These are phyloP conservation scores for Gymnosoma rotundatum DNA, from an alignment of 2,888 invertebrate species.

Conservation along the genomic window DNA sequence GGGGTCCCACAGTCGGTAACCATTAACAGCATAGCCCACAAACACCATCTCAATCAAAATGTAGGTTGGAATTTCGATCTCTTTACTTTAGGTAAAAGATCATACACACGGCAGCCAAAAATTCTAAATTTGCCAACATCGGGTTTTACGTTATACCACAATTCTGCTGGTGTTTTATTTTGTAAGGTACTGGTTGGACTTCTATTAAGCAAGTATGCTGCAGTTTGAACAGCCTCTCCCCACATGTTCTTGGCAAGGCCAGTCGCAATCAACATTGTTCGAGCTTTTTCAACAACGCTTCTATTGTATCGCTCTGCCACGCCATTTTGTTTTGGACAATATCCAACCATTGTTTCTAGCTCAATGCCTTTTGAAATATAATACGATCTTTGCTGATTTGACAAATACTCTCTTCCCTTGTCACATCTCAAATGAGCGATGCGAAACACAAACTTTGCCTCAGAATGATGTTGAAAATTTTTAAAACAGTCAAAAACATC, in stretches of 20 bases:
- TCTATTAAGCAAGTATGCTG: slow-evolving; percentile 15
- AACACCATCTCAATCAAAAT: not conserved
- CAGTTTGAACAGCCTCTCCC: slow-evolving; percentile 42
- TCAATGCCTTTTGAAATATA: slow-evolving; percentile 7
- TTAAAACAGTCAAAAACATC: slow-evolving; percentile 59
- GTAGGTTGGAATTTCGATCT: slow-evolving; percentile 17
- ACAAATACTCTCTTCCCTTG: not conserved
- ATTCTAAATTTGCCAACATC: slow-evolving; percentile 63
- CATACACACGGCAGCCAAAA: slow-evolving; percentile 71
- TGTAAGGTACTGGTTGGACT: not conserved
- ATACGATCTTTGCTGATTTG: slow-evolving; percentile 1
- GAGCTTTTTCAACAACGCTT: slow-evolving; percentile 51
- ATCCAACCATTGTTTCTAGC: slow-evolving; percentile 61
- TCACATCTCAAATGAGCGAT: slow-evolving; percentile 21
- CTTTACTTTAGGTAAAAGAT: slow-evolving; percentile 45
- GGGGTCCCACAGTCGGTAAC: not conserved
- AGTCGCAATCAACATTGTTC: slow-evolving; percentile 49
- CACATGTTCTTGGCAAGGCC: slow-evolving; percentile 55
- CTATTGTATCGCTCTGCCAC: slow-evolving; percentile 55
- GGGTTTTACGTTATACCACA: slow-evolving; percentile 61
- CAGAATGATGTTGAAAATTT: slow-evolving; percentile 27
- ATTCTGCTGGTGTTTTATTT: slow-evolving; percentile 50
- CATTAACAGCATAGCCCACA: not conserved
- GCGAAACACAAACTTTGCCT: not conserved
- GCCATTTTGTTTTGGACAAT: slow-evolving; percentile 59